Evolutionary conservation across 2,113 vertebrate species (phyloP).

Genomic region (Danio rerio): DNA sequence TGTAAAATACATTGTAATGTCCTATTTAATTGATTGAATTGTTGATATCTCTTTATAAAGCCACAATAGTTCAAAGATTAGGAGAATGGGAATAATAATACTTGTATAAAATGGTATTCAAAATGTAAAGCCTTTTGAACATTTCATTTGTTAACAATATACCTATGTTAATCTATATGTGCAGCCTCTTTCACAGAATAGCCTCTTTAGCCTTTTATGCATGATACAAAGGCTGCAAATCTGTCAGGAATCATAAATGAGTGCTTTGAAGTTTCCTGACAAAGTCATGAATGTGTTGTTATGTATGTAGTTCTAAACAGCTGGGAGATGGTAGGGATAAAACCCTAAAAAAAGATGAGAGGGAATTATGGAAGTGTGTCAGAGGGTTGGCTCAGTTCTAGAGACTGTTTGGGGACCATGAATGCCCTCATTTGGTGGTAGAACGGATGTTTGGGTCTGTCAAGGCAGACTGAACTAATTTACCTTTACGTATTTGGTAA

Average conservation of each 20-base stretch:
- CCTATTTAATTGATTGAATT: not conserved
- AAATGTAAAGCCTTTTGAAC: not conserved
- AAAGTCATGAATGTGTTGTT: not conserved
- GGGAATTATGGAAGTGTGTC: slow-evolving; percentile 41
- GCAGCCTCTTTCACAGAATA: no score
- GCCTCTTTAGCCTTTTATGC: not conserved
- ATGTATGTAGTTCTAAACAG: not conserved
- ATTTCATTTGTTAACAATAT: not conserved
- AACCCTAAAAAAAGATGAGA: slow-evolving; percentile 31
- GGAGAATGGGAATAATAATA: not conserved
- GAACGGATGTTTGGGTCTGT: not conserved
- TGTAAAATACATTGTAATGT: not conserved
- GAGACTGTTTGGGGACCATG: slow-evolving; percentile 27
- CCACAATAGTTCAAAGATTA: not conserved
- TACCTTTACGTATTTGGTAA: not conserved
- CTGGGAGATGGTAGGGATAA: not conserved
- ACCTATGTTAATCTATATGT: no score
- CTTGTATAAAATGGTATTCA: not conserved
- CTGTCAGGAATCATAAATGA: slow-evolving; percentile 9
- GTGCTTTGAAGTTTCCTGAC: not conserved
- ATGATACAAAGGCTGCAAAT: not conserved
- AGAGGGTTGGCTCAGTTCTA: slow-evolving; percentile 13
- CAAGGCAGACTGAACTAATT: not conserved
- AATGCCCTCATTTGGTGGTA: slow-evolving; percentile 12
- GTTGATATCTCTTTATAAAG: not conserved